These are phyloP conservation scores for Rhinopomastus cyanomelas DNA, from an alignment of 2,113 vertebrate species.

Conservation along the genomic window DNA sequence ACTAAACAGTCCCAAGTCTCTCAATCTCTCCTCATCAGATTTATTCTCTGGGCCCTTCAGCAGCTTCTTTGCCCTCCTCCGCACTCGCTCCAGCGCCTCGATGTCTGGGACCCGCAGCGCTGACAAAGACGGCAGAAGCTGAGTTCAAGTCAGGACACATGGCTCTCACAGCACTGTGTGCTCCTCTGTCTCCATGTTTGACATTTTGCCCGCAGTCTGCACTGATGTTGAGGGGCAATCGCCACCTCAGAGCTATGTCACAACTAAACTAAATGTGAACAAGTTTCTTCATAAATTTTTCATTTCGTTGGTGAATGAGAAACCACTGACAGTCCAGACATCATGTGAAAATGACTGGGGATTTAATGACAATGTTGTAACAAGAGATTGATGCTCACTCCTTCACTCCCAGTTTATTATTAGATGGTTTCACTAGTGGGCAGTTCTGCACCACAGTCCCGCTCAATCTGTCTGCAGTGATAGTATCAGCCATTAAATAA, in stretches of 20 bases:
- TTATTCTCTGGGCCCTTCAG: too few species aligned
- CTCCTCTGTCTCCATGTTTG: neutral
- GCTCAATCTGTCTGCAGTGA: neutral
- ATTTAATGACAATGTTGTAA: neutral
- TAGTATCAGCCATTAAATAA: neutral
- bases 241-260: neutral
- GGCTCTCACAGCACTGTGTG: neutral
- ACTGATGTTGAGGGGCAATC: neutral
- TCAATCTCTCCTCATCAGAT: too few species aligned
- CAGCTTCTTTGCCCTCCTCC: too few species aligned
- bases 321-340: neutral
- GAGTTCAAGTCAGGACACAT: neutral
- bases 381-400: neutral
- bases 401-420: neutral
- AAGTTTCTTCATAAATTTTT: neutral
- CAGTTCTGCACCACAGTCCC: accelerated
- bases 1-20: too few species aligned
- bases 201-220: neutral
- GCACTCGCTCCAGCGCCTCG: too few species aligned
- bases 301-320: neutral
- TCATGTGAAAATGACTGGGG: neutral
- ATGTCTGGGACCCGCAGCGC: neutral
- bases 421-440: neutral
- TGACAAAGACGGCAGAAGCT: neutral
- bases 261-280: neutral